These are phyloP conservation scores for Laodelphax striatellus DNA, from an alignment of 1,140 invertebrate genomes.

Conservation along the genomic window DNA sequence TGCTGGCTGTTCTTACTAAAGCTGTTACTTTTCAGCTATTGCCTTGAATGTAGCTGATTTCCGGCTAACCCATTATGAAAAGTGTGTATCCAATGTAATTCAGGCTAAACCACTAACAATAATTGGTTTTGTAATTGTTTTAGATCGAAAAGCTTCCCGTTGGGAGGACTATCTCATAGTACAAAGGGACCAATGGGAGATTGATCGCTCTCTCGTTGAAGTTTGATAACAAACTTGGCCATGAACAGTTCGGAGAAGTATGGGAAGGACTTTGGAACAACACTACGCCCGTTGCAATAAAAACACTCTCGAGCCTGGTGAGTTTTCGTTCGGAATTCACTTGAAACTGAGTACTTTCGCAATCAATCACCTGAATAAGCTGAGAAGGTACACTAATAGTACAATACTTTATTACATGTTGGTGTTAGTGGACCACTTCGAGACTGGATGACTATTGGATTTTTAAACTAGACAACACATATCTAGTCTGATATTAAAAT, in stretches of 20 bases:
- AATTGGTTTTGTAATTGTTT: conserved; percentile 20
- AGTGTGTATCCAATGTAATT: no score
- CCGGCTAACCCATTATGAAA: no score
- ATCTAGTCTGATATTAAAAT: no score
- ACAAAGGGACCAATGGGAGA: conserved; percentile 98
- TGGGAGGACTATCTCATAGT: conserved; percentile 86
- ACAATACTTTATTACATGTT: no score
- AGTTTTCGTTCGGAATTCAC: background rate
- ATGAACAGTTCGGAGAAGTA: conserved; percentile 97
- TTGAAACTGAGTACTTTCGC: background rate
- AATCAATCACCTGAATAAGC: background rate
- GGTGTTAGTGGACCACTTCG: no score
- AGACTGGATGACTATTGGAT: no score
- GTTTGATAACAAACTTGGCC: conserved; percentile 92
- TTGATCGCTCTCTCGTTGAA: conserved; percentile 89
- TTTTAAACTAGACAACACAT: no score
- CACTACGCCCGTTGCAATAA: conserved; percentile 96
- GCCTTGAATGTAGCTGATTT: no score
- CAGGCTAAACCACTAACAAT: no score
- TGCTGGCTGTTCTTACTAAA: no score
- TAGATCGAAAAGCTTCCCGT: conserved; percentile 97
- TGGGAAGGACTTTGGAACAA: conserved; percentile 99
- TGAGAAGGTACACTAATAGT: no score
- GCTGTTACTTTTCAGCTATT: no score
- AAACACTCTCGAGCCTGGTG: conserved; percentile 91